Evolutionary conservation across 2,113 vertebrate species (phyloP).

Genomic region (Macrotus californicus): DNA sequence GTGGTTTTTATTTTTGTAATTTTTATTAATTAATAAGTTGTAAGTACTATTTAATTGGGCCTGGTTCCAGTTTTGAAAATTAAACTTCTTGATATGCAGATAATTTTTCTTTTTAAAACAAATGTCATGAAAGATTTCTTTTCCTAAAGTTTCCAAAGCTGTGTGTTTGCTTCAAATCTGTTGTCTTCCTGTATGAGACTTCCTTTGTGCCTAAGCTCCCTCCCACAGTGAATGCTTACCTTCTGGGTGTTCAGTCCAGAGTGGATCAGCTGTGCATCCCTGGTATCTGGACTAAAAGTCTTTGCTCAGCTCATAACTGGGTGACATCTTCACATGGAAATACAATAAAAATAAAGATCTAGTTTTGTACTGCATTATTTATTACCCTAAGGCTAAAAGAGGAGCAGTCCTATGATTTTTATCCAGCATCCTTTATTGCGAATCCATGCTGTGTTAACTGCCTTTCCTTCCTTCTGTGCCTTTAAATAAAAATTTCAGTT

Average conservation of each 20-base stretch:
- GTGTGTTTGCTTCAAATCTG: background rate
- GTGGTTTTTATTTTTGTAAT: conserved; percentile 63
- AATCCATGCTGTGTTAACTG: conserved; percentile 49
- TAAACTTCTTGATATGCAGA: conserved; percentile 42
- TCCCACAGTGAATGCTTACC: background rate
- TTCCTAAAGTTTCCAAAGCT: conserved; percentile 12
- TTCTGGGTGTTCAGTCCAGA: conserved; percentile 31
- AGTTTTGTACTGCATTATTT: conserved; percentile 29
- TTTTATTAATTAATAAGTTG: conserved; percentile 44
- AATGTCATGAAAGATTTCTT: background rate
- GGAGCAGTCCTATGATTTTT: background rate
- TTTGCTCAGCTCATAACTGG: conserved; percentile 30
- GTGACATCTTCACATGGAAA: conserved; percentile 41
- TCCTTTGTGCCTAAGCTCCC: background rate
- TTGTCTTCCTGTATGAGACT: conserved; percentile 21
- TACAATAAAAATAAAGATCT: conserved; percentile 29
- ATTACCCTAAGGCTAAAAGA: conserved; percentile 35
- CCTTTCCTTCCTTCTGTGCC: conserved; percentile 70
- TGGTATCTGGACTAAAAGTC: background rate
- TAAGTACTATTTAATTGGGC: conserved; percentile 39
- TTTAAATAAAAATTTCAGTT: conserved; percentile 63
- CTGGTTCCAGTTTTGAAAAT: conserved; percentile 45
- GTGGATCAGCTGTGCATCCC: background rate
- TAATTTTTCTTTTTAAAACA: conserved; percentile 43
- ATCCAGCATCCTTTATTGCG: conserved; percentile 1